Evolutionary conservation across 2,888 invertebrate species (phyloP), one percentile per base, ranked within the genome.

Genomic region (Tipula helvola): DNA sequence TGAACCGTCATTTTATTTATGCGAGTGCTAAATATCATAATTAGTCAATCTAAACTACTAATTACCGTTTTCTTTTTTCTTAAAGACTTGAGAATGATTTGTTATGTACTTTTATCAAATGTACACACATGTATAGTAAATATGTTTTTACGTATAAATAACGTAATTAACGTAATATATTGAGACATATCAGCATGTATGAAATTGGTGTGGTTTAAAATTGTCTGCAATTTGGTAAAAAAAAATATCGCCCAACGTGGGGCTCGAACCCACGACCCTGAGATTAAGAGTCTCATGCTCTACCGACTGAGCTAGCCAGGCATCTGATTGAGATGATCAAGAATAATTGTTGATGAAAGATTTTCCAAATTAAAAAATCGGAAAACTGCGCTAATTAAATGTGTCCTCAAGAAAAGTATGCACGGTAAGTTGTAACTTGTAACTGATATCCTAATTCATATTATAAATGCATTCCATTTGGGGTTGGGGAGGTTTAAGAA

Each of bases 191-290:
- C 10, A 8, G 47, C 13, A 52, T n/a, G n/a, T 16, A 52, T n/a
- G n/a, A n/a, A n/a, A n/a, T n/a, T n/a, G n/a, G n/a, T n/a, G n/a
- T n/a, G n/a, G n/a, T n/a, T n/a, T n/a, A n/a, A n/a, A n/a, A n/a
- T n/a, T n/a, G n/a, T n/a, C n/a, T 52, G 1, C 47, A 52, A 52
- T 52, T 16, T 0, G 5, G 47, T 52, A 52, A 52, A 52, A 52
- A 41, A 52, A 52, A 52, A 52, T 13, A n/a, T n/a, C 89, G 89
- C 89, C 90, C 89, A 89, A 89, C 89, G 89, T 89, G 89, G 89
- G 89, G 90, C 89, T 89, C 89, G 90, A 89, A 89, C 89, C 89
- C 89, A 89, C 89, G 90, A 90, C 90, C 90, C 89, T 89, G 89
- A 89, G 89, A 89, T 90, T 89, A 89, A 89, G 89, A 90, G 89